A percentile compares a stretch with the other conserved stretches of the same genome.
These are phyloP conservation scores for Campoletis sonorensis DNA, from an alignment of 1,140 invertebrate species.

Conservation along the genomic window DNA sequence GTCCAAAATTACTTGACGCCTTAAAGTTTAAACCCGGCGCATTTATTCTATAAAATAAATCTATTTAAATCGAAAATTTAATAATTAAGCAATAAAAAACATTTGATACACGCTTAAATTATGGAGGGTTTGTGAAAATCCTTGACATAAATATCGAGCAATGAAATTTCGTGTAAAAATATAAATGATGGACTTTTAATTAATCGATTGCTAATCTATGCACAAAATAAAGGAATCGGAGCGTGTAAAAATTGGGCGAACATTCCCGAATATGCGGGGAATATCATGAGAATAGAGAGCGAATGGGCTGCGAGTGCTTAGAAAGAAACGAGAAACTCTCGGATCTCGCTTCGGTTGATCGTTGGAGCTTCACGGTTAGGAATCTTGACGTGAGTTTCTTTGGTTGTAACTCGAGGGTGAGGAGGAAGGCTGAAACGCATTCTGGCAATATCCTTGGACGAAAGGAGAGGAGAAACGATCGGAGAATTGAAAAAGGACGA, in stretches of 20 bases:
- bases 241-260: not conserved
- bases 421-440: conserved; percentile 43
- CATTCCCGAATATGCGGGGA: not conserved
- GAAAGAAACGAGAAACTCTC: not conserved
- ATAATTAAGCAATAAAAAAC: too few species aligned
- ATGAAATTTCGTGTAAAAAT: not conserved
- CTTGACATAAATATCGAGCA: too few species aligned
- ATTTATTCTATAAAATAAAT: too few species aligned
- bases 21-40: too few species aligned
- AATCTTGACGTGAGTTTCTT: conserved; percentile 1
- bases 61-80: too few species aligned
- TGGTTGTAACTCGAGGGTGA: not conserved
- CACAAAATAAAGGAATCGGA: too few species aligned
- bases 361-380: not conserved
- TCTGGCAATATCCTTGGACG: conserved; percentile 58
- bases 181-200: not conserved
- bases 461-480: not conserved
- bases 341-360: not conserved
- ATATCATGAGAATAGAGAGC: not conserved
- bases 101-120: too few species aligned
- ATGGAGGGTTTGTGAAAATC: too few species aligned
- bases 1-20: too few species aligned
- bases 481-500: conserved; percentile 45
- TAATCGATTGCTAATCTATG: not conserved
- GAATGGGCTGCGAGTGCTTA: not conserved